These are phyloP conservation scores for Tetragonula clypearis DNA, from an alignment of 1,140 invertebrate species.

Conservation along the genomic window DNA sequence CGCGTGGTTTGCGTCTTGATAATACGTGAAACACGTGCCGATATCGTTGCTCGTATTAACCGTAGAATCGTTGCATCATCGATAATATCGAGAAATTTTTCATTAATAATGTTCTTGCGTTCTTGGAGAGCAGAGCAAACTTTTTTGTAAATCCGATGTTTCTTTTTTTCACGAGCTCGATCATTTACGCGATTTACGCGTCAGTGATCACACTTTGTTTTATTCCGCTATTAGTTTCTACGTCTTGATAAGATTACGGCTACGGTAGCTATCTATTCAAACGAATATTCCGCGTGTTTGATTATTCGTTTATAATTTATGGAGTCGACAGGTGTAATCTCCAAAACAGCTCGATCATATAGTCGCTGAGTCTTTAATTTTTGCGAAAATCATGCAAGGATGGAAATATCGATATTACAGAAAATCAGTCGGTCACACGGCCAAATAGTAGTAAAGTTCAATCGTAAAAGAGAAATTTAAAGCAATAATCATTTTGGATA, in stretches of 20 bases:
- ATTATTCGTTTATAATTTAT: no score
- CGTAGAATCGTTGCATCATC: conserved; percentile 24
- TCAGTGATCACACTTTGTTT: conserved; percentile 16
- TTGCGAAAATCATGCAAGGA: no score
- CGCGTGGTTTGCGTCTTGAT: conserved; percentile 17
- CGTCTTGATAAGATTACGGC: conserved; percentile 35
- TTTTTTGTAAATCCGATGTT: neutral
- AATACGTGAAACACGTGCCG: neutral
- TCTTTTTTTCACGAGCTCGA: neutral
- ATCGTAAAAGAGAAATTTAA: no score
- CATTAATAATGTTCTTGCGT: conserved; percentile 16
- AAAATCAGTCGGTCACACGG: no score
- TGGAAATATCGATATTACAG: no score
- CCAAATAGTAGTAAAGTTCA: no score
- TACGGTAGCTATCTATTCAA: neutral
- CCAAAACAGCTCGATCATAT: no score
- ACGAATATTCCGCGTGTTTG: conserved; percentile 18
- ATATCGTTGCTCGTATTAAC: conserved; percentile 15
- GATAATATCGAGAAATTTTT: neutral
- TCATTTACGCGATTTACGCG: conserved; percentile 35
- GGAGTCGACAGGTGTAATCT: no score
- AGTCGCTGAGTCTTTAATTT: no score
- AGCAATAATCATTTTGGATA: no score
- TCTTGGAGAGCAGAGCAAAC: no score
- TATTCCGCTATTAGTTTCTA: conserved; percentile 32